These are phyloP conservation scores for Bombus ignitus DNA, from an alignment of 1,140 invertebrate species.

Conservation along the genomic window DNA sequence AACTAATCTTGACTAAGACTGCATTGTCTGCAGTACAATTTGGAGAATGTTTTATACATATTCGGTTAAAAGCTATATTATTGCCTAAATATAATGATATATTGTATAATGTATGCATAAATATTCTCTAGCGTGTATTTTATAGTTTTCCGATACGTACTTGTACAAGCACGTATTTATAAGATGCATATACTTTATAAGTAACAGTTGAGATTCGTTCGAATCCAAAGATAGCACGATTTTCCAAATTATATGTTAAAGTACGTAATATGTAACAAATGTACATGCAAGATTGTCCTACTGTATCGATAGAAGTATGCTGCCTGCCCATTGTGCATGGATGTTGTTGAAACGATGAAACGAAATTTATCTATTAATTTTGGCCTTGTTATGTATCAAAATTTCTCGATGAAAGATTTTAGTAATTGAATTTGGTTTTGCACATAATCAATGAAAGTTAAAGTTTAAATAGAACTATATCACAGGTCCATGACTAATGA, in stretches of 20 bases:
- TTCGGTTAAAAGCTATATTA: background rate
- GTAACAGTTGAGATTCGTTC: no score
- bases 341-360: constrained; percentile 53
- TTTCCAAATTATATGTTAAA: constrained; percentile 12
- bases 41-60: background rate
- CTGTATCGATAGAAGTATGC: constrained; percentile 25
- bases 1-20: constrained; percentile 7
- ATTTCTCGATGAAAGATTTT: background rate
- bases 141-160: background rate
- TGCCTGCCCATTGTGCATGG: constrained; percentile 69
- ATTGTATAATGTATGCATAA: background rate
- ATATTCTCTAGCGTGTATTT: background rate
- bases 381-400: background rate
- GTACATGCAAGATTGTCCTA: background rate
- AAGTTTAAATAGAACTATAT: constrained; percentile 42
- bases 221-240: background rate
- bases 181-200: background rate
- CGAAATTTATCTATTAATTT: constrained; percentile 4
- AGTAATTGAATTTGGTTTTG: background rate
- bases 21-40: background rate
- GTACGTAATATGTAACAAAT: background rate
- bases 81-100: background rate
- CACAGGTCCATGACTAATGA: constrained; percentile 73
- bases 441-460: constrained; percentile 34
- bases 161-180: background rate